Conservation (phyloP, 37 sponge, comb jelly and placozoan genomes). For the Beroe ovata region DNA sequence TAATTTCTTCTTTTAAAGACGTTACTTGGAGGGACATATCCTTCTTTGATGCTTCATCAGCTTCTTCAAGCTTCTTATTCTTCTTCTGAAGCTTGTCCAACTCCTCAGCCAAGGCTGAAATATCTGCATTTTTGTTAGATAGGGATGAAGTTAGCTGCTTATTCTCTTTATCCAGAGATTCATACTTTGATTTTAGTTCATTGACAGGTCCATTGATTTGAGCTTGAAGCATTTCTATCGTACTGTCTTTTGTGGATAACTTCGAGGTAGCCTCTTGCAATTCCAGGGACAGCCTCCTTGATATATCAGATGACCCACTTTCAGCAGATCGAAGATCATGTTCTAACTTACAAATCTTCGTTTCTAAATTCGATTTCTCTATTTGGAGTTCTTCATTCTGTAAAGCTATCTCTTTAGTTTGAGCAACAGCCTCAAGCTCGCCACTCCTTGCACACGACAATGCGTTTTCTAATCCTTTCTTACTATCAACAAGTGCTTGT, state of each 20-base stretch:
- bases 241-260: not conserved
- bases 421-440: not conserved
- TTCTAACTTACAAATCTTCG: not conserved
- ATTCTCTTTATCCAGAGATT: not conserved
- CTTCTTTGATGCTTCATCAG: not conserved
- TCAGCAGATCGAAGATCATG: not conserved
- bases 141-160: not conserved
- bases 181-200: not conserved
- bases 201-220: not conserved
- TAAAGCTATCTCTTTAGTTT: not conserved
- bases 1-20: not conserved
- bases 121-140: constrained; percentile 31
- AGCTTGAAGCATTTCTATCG: not conserved
- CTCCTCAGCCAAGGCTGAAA: constrained; percentile 29
- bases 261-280: not conserved
- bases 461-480: not conserved
- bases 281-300: not conserved
- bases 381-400: not conserved
- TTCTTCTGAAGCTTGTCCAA: constrained; percentile 3
- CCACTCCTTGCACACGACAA: not conserved
- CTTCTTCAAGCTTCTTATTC: not conserved
- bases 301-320: not conserved
- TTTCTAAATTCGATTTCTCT: not conserved
- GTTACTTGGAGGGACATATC: not conserved
- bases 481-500: not conserved